Conservation (phyloP, 2,113 vertebrate species). For the Marmota flaviventris region DNA sequence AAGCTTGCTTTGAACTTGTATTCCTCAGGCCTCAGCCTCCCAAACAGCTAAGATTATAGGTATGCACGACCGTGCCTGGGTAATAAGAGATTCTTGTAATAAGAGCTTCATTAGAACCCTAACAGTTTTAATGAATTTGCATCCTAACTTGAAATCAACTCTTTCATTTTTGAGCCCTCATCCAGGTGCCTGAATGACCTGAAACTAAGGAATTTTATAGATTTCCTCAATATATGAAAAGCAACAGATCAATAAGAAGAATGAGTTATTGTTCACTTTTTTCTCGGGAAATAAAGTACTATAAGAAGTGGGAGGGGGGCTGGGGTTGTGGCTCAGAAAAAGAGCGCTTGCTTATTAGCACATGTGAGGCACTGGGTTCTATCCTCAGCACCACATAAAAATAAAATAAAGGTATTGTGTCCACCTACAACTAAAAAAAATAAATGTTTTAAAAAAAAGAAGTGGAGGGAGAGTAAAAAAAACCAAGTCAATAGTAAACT, state of each 20-base stretch:
- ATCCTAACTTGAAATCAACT: constrained; percentile 9
- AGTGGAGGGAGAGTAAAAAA: no score
- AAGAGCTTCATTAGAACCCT: constrained; percentile 14
- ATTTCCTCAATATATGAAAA: constrained; percentile 50
- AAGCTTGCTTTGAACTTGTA: no score
- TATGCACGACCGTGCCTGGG: no score
- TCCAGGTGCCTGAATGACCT: background rate
- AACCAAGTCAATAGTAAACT: background rate
- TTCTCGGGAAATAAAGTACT: background rate
- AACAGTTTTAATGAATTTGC: constrained; percentile 12
- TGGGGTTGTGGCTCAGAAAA: no score
- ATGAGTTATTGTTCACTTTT: background rate
- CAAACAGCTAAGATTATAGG: no score
- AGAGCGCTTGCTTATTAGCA: no score
- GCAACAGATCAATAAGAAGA: background rate
- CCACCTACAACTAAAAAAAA: no score
- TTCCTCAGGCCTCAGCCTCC: no score
- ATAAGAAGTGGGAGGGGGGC: background rate
- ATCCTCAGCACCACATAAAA: no score
- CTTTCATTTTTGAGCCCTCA: constrained; percentile 18
- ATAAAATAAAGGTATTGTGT: no score
- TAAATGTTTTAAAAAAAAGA: no score
- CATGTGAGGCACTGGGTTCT: no score
- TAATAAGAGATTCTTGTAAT: background rate
- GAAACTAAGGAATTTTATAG: background rate